phyloP scores from a whole-genome alignment of 92 coral and sea anemone species.

The Anthopleura xanthogrammica region DNA sequence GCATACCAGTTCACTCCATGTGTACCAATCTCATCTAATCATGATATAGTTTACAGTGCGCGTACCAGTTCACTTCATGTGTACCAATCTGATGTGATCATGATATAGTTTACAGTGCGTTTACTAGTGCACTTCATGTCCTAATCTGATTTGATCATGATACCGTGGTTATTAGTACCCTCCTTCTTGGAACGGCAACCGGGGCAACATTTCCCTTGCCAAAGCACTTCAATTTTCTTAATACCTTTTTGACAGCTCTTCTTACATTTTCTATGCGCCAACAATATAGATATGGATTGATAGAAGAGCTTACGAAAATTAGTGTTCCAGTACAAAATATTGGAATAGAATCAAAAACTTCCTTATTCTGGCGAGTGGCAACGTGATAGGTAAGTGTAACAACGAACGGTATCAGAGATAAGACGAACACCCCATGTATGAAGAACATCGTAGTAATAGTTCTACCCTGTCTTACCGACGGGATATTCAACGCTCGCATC shows the following conservation, averaged over 20 bases:
- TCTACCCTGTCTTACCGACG: slow-evolving; percentile 8
- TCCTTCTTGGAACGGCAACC: too few relatives aligned
- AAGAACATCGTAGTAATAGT: slow-evolving; percentile 19
- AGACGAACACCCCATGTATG: slow-evolving; percentile 3
- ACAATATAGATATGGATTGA: slow-evolving; percentile 43
- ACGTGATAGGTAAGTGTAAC: neutral
- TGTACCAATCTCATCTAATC: too few relatives aligned
- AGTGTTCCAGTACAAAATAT: slow-evolving; percentile 23
- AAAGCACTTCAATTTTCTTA: neutral
- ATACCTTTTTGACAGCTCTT: slow-evolving; percentile 1
- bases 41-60: too few relatives aligned
- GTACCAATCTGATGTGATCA: too few relatives aligned
- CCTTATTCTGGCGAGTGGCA: neutral
- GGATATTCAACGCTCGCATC: slow-evolving; percentile 18
- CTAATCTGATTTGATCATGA: too few relatives aligned
- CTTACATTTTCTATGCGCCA: slow-evolving; percentile 36
- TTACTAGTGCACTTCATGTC: too few relatives aligned
- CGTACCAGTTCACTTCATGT: too few relatives aligned
- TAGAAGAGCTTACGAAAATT: slow-evolving; percentile 25
- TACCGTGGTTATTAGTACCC: too few relatives aligned
- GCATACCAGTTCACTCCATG: neutral
- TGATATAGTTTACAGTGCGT: too few relatives aligned
- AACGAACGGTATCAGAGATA: slow-evolving; percentile 13
- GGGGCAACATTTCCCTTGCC: too few relatives aligned
- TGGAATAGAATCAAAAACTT: neutral